phyloP scores from a whole-genome alignment of 2,797 vertebrate genomes.

The Microctenopoma lineatum region DNA sequence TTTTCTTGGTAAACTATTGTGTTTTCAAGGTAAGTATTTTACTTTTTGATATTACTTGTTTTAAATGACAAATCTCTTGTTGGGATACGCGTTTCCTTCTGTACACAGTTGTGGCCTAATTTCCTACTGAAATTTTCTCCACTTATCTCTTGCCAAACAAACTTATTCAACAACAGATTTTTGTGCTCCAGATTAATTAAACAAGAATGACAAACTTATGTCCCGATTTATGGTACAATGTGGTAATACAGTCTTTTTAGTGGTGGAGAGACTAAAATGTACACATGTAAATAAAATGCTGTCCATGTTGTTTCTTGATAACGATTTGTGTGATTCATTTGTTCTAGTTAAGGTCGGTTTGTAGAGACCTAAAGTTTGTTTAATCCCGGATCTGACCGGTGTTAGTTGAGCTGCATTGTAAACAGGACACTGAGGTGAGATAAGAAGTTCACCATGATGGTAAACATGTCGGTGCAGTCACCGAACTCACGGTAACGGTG shows the following conservation, averaged over 20 bases:
- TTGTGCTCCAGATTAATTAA: constrained; percentile 31
- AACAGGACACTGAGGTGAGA: too few species aligned
- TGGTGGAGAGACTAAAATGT: constrained; percentile 68
- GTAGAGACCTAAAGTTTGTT: too few species aligned
- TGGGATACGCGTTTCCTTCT: constrained; percentile 22
- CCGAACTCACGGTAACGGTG: too few species aligned
- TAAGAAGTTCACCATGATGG: too few species aligned
- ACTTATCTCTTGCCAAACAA: constrained; percentile 28
- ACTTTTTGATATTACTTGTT: constrained; percentile 64
- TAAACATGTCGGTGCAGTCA: too few species aligned
- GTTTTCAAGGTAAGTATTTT: constrained; percentile 87
- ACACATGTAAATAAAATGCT: constrained; percentile 85
- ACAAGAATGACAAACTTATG: constrained; percentile 15
- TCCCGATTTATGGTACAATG: constrained; percentile 48
- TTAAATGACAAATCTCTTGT: constrained; percentile 43
- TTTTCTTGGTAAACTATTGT: constrained; percentile 43
- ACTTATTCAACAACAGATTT: constrained; percentile 7
- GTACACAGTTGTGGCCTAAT: constrained; percentile 28
- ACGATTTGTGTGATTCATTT: constrained; percentile 24
- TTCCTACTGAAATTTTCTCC: constrained; percentile 4
- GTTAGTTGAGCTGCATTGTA: too few species aligned
- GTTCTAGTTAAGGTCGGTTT: too few species aligned
- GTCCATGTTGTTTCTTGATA: constrained; percentile 53
- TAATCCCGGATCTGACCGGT: too few species aligned
- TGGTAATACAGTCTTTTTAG: constrained; percentile 63